Percentiles rank a stretch among this genome's conserved stretches.
Evolutionary conservation across 1,140 invertebrate species (phyloP).

Genomic region (Lepidurus couesii): DNA sequence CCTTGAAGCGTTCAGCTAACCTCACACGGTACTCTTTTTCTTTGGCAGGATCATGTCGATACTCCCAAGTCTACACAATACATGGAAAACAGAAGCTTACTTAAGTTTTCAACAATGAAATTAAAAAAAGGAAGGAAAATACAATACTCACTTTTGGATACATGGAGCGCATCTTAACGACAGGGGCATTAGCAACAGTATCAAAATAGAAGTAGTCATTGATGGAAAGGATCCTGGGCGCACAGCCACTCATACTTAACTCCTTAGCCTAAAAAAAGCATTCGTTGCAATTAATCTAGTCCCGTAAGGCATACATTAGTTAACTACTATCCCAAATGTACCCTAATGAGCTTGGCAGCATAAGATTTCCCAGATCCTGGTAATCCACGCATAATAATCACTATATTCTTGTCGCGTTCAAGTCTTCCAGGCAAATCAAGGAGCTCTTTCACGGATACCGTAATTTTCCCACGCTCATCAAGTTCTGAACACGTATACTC

Average conservation of each 20-base stretch:
- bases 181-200: conserved; percentile 64
- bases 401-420: conserved; percentile 71
- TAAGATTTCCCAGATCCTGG: conserved; percentile 86
- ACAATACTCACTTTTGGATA: too few species aligned
- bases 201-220: conserved; percentile 92
- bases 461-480: conserved; percentile 32
- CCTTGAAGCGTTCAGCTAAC: too few species aligned
- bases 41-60: too few species aligned
- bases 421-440: conserved; percentile 64
- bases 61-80: too few species aligned
- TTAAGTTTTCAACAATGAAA: too few species aligned
- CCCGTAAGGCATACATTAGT: neutral
- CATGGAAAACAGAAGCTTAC: too few species aligned
- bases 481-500: too few species aligned
- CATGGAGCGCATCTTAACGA: too few species aligned
- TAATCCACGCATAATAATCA: conserved; percentile 80
- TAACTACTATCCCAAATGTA: conserved; percentile 43
- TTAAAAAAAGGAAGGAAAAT: too few species aligned
- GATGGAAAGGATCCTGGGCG: conserved; percentile 81
- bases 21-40: too few species aligned
- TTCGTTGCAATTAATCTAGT: neutral
- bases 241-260: conserved; percentile 65
- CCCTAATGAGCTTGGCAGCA: conserved; percentile 80
- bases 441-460: conserved; percentile 71
- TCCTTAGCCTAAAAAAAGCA: conserved; percentile 60